Percentiles rank a stretch among this genome's conserved stretches.
Evolutionary conservation across 2,888 invertebrate genomes (phyloP).

Genomic region (Cerastis rubricosa): DNA sequence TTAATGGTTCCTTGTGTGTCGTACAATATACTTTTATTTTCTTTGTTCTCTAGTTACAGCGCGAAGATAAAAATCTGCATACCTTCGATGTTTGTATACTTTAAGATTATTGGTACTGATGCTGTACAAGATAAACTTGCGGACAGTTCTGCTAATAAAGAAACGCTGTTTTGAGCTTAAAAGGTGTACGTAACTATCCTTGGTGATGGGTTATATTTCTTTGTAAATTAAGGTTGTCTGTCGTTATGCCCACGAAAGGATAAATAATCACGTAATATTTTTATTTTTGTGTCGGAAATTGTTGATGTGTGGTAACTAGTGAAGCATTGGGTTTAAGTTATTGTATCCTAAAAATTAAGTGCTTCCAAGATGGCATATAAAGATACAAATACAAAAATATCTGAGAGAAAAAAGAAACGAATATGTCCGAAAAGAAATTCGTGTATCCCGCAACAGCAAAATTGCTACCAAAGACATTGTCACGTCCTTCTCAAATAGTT

Average conservation of each 20-base stretch:
- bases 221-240: constrained; percentile 42
- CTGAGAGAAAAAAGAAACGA: background rate
- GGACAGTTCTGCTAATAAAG: constrained; percentile 46
- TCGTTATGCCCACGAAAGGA: constrained; percentile 31
- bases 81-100: constrained; percentile 62
- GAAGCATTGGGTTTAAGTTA: background rate
- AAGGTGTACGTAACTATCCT: constrained; percentile 41
- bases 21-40: constrained; percentile 59
- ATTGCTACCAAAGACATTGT: constrained; percentile 32
- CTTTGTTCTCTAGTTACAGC: constrained; percentile 68
- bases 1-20: constrained; percentile 57
- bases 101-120: constrained; percentile 66
- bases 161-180: constrained; percentile 45
- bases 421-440: background rate
- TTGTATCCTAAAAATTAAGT: constrained; percentile 9
- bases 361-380: background rate
- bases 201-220: constrained; percentile 33
- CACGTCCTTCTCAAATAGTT: constrained; percentile 50
- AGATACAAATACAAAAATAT: background rate
- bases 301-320: constrained; percentile 9
- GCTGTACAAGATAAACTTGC: constrained; percentile 57
- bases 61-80: constrained; percentile 65
- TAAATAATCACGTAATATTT: constrained; percentile 28
- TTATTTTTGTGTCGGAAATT: constrained; percentile 28
- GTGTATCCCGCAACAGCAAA: background rate